Percentiles rank a stretch among this genome's conserved stretches.
phyloP scores from a whole-genome alignment of 2,797 vertebrate genomes.

The Hipposideros larvatus region DNA sequence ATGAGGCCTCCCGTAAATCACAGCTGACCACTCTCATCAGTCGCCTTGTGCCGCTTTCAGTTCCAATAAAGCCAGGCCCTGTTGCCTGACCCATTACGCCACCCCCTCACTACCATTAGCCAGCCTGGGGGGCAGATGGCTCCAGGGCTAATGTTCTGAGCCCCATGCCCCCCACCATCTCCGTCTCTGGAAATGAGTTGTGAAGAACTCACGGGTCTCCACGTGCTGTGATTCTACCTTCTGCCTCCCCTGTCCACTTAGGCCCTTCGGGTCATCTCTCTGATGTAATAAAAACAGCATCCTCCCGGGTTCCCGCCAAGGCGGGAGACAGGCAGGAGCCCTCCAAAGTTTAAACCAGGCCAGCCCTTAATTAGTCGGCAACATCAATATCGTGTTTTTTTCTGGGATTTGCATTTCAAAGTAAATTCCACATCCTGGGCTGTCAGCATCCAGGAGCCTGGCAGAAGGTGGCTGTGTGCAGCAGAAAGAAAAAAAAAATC shows the following conservation, averaged over 20 bases:
- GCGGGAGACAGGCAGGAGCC: conserved; percentile 24
- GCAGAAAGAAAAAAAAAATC: conserved; percentile 23
- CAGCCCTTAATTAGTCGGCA: conserved; percentile 38
- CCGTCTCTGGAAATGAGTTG: background rate
- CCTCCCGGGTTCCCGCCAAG: background rate
- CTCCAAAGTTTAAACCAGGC: conserved; percentile 69
- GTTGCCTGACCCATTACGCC: background rate
- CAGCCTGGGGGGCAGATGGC: conserved; percentile 25
- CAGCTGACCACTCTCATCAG: conserved; percentile 40
- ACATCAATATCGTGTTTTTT: conserved; percentile 50
- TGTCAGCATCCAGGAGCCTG: conserved; percentile 51
- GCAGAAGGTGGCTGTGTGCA: background rate
- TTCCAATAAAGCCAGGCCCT: conserved; percentile 63
- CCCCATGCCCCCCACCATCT: background rate
- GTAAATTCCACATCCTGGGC: conserved; percentile 42
- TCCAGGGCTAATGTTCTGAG: background rate
- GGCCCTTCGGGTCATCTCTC: conserved; percentile 54
- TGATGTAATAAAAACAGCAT: conserved; percentile 61
- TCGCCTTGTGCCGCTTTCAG: background rate
- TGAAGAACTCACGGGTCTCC: background rate
- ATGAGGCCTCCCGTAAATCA: background rate
- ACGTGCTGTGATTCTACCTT: background rate
- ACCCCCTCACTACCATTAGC: background rate
- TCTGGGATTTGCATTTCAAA: conserved; percentile 75
- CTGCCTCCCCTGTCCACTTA: conserved; percentile 14